Evolutionary conservation across 2,888 invertebrate genomes (phyloP).

Genomic region (Acleris laterana): DNA sequence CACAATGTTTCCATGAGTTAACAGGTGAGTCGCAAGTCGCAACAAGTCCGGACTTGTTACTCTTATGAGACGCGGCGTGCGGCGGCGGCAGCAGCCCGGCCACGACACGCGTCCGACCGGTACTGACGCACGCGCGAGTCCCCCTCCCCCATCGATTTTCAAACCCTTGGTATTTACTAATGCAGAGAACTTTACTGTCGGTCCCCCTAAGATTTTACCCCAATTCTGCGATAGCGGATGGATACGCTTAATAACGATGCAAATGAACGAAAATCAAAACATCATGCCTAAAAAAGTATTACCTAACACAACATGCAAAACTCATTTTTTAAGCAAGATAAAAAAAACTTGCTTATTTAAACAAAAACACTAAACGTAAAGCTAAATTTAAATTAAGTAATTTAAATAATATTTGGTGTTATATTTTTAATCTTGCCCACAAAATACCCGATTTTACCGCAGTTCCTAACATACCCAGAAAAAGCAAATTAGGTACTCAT

Average conservation of each 20-base stretch:
- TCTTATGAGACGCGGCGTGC: constrained; percentile 61
- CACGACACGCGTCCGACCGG: constrained; percentile 61
- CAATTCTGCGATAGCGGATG: constrained; percentile 50
- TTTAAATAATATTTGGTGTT: too few relatives aligned
- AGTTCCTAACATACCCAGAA: too few relatives aligned
- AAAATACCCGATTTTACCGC: too few relatives aligned
- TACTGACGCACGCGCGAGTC: constrained; percentile 49
- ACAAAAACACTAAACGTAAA: too few relatives aligned
- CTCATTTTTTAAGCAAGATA: too few relatives aligned
- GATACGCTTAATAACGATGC: constrained; percentile 7
- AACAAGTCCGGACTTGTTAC: constrained; percentile 69
- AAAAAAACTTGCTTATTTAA: too few relatives aligned
- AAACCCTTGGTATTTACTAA: constrained; percentile 73
- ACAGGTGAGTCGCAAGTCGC: constrained; percentile 70
- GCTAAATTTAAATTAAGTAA: too few relatives aligned
- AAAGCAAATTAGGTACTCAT: too few relatives aligned
- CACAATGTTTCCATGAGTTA: constrained; percentile 74
- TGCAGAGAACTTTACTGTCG: constrained; percentile 68
- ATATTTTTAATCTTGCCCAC: too few relatives aligned
- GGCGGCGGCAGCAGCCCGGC: constrained; percentile 63
- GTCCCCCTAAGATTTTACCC: constrained; percentile 67
- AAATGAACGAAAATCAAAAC: constrained; percentile 1
- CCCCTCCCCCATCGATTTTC: constrained; percentile 77
- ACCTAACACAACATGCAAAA: too few relatives aligned
- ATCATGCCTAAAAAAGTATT: too few relatives aligned